Base-by-base conservation (phyloP, 2,113 vertebrate species). In the Chionomys nivalis region DNA sequence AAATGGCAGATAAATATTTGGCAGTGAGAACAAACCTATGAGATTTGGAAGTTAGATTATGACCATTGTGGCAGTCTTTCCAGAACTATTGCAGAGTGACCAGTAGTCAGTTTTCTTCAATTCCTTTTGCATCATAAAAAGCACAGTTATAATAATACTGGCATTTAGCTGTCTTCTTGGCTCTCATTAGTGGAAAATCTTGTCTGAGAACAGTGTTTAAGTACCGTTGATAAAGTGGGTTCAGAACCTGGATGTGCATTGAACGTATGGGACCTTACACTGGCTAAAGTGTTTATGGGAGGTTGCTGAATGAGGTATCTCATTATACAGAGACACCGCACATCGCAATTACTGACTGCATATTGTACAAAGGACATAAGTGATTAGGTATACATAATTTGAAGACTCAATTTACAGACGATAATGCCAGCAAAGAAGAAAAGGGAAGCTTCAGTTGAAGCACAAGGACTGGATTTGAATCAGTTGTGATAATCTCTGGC, bases 101-200 rank as follows among this genome's bases (percentile, higher is more conserved):
- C 85, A 82, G 65, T 82, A 87, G 49, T 66, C 44, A 76, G 75
- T 87, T 63, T 85, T 94, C 78, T 77, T 95, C 78, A 92, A 95
- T 97, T 95, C 96, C 96, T 95, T 39, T 33, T 44, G 89, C 81
- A 52, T 77, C 81, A 88, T 95, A 94, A 97, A 97, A 97, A 75
- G 90, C 70, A 94, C 65, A 95, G 94, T 39, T 96, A 55, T 91
- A 94, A 96, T 92, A 93, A 96, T 92, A 81, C 44, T 72, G 68
- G 70, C 89, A 96, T 97, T 97, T 97, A 97, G 96, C 89, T 96
- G 87, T 96, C 89, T 94, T 94, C 49, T 94, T 91, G 77, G 70
- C 65, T 97, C 96, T 97, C 93, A 87, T 97, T 97, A 97, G 91
- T 90, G 63, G 63, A 61, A 44, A 94, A 94, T 95, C 73, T 94